These are phyloP conservation scores for Panzeria rudis DNA, from an alignment of 2,888 invertebrate genomes.

Conservation along the genomic window DNA sequence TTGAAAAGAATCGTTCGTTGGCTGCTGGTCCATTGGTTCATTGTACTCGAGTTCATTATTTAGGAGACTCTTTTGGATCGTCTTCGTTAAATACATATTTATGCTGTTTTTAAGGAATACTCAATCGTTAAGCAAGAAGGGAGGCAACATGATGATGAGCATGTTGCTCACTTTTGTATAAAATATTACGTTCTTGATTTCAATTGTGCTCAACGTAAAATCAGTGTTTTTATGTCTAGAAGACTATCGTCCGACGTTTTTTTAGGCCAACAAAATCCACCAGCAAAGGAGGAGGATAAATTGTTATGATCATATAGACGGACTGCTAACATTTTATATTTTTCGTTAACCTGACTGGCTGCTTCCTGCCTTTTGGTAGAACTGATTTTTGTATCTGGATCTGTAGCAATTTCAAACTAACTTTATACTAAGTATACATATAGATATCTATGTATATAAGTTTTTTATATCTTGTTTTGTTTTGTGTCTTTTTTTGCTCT, in stretches of 20 bases:
- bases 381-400: conserved; percentile 4
- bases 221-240: not conserved
- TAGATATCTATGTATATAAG: not conserved
- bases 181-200: conserved; percentile 7
- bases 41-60: conserved; percentile 75
- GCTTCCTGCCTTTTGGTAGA: not conserved
- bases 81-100: conserved; percentile 24
- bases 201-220: not conserved
- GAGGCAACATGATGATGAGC: not conserved
- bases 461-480: not conserved
- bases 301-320: not conserved
- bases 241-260: not conserved
- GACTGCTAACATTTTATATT: not conserved
- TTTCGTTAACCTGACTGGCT: not conserved
- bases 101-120: not conserved
- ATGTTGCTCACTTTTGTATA: not conserved
- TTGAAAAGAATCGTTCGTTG: conserved; percentile 31
- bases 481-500: not conserved
- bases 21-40: conserved; percentile 69
- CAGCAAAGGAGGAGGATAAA: not conserved
- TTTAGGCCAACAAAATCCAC: not conserved
- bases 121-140: not conserved
- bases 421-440: not conserved
- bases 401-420: not conserved
- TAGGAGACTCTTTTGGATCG: conserved; percentile 38